Percentiles rank a stretch among this genome's conserved stretches.
Conservation (phyloP, 2,797 vertebrate species). For the Tenualosa ilisha region DNA sequence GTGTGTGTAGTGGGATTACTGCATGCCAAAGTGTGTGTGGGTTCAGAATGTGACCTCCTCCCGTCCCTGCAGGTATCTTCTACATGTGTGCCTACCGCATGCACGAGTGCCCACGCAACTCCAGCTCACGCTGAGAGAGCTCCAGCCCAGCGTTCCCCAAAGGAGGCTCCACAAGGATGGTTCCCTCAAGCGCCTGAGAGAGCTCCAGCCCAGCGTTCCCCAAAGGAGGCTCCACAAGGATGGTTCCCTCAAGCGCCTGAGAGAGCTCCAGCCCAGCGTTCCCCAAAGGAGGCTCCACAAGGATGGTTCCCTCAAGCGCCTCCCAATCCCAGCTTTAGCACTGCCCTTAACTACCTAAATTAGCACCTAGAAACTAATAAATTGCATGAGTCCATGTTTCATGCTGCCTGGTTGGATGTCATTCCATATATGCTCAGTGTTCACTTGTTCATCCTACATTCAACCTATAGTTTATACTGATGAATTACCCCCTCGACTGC, state of each 20-base stretch:
- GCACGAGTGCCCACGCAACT: slow-evolving; percentile 78
- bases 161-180: not conserved
- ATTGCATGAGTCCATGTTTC: slow-evolving; percentile 31
- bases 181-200: no score
- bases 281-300: not conserved
- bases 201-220: no score
- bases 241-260: not conserved
- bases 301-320: not conserved
- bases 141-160: not conserved
- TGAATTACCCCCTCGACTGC: no score
- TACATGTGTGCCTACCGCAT: slow-evolving; percentile 84
- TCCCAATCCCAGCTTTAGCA: slow-evolving; percentile 32
- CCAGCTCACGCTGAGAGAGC: slow-evolving; percentile 70
- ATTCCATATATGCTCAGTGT: not conserved
- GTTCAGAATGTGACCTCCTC: not conserved
- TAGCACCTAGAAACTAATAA: slow-evolving; percentile 59
- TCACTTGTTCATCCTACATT: no score
- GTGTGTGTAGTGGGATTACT: not conserved
- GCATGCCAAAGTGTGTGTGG: not conserved
- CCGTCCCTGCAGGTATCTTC: slow-evolving; percentile 74
- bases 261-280: no score
- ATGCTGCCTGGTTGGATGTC: not conserved
- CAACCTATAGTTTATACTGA: no score
- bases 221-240: no score
- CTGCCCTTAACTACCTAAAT: slow-evolving; percentile 28